phyloP scores from a whole-genome alignment of 2,797 vertebrate species.

The Dipus sagitta region DNA sequence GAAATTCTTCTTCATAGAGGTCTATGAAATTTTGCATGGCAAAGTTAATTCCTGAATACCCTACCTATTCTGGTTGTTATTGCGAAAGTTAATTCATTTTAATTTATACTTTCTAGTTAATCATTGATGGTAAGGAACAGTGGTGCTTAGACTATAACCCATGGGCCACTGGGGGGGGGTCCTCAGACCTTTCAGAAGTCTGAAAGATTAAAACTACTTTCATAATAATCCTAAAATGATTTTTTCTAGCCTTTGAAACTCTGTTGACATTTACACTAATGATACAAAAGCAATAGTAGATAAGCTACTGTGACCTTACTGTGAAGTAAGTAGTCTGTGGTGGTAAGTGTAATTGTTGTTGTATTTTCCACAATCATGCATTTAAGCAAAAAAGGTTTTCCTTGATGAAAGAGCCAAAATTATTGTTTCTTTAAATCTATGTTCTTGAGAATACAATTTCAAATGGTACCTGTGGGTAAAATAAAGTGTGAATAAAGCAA shows the following conservation, averaged over 20 bases:
- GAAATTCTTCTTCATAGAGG: background rate
- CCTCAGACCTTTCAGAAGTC: background rate
- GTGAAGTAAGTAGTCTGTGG: background rate
- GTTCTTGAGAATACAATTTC: background rate
- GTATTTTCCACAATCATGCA: background rate
- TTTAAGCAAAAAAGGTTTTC: background rate
- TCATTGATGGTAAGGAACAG: background rate
- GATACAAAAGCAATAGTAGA: background rate
- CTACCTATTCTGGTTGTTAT: background rate
- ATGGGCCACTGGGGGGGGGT: background rate
- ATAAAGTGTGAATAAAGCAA: background rate
- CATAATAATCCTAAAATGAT: background rate
- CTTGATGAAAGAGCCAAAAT: background rate
- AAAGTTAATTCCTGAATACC: conserved; percentile 13
- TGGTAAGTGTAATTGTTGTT: background rate
- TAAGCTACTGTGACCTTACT: background rate
- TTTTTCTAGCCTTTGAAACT: conserved; percentile 26
- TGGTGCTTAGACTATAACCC: background rate
- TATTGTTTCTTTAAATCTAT: background rate
- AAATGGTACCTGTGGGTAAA: background rate
- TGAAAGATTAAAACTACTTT: conserved; percentile 5
- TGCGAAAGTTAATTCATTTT: background rate
- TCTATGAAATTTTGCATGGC: background rate
- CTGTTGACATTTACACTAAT: conserved; percentile 9
- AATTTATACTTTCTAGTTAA: background rate